Conservation (phyloP, 2,888 invertebrate genomes). For the Lissonota sp. region DNA sequence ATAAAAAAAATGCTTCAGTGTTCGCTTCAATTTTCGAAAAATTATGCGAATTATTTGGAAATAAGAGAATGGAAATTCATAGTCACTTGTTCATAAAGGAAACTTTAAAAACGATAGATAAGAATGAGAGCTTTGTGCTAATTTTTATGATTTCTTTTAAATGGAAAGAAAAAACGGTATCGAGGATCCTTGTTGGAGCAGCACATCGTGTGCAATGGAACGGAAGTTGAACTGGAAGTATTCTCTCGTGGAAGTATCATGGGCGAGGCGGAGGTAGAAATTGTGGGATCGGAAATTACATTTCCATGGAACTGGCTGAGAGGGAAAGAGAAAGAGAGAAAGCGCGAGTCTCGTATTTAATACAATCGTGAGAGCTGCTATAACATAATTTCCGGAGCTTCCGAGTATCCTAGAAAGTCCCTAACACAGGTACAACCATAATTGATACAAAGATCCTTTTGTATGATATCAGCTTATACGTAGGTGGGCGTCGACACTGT, state of each 20-base stretch:
- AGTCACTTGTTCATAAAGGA: too few relatives aligned
- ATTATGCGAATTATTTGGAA: too few relatives aligned
- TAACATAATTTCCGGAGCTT: slow-evolving; percentile 10
- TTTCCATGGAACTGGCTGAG: slow-evolving; percentile 57
- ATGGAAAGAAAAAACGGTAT: slow-evolving; percentile 4
- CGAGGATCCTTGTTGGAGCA: slow-evolving; percentile 21
- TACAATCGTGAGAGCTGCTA: slow-evolving; percentile 61
- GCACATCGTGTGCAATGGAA: slow-evolving; percentile 40
- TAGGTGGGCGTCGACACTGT: too few relatives aligned
- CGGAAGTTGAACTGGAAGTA: slow-evolving; percentile 49
- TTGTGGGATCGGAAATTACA: slow-evolving; percentile 62
- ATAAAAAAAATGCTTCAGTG: too few relatives aligned
- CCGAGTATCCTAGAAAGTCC: slow-evolving; percentile 8
- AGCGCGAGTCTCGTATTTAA: slow-evolving; percentile 60
- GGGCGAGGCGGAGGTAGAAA: slow-evolving; percentile 3
- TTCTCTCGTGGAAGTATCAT: slow-evolving; percentile 42
- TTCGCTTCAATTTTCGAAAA: too few relatives aligned
- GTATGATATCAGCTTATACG: too few relatives aligned
- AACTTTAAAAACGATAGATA: too few relatives aligned
- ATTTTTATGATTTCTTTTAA: neutral
- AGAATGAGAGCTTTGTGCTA: too few relatives aligned
- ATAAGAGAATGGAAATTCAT: too few relatives aligned
- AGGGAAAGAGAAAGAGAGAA: slow-evolving; percentile 61
- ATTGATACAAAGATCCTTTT: neutral
- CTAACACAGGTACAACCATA: slow-evolving; percentile 8